phyloP scores from a whole-genome alignment of 2,797 vertebrate genomes.

The Schizopygopsis pylzovi region DNA sequence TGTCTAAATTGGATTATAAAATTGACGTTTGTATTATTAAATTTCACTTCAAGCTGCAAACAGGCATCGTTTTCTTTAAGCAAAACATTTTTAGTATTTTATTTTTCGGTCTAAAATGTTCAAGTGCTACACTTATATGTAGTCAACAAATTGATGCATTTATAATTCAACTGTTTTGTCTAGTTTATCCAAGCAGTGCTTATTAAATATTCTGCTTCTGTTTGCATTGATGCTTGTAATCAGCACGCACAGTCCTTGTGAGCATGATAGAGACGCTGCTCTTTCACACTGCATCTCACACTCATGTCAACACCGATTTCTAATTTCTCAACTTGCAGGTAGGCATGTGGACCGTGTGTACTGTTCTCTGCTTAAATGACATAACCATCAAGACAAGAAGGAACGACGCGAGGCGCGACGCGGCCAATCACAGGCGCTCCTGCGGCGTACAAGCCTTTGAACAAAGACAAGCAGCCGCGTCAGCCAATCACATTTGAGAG shows the following conservation, averaged over 20 bases:
- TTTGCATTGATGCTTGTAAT: background rate
- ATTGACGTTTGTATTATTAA: background rate
- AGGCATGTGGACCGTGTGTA: slow-evolving; percentile 25
- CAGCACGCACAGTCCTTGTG: no score
- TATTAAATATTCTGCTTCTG: background rate
- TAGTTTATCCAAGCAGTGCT: background rate
- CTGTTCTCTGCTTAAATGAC: slow-evolving; percentile 43
- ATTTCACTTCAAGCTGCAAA: background rate
- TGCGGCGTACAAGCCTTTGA: background rate
- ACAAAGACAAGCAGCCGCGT: slow-evolving; percentile 23
- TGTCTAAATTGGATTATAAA: background rate
- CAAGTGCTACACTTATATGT: background rate
- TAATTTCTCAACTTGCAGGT: slow-evolving; percentile 19
- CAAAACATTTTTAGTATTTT: background rate
- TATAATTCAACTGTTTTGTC: no score
- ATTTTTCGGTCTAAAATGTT: background rate
- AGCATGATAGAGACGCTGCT: background rate
- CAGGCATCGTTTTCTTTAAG: background rate
- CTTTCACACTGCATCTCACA: background rate
- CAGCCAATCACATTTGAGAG: slow-evolving; percentile 15
- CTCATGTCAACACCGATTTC: background rate
- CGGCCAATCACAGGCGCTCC: slow-evolving; percentile 18
- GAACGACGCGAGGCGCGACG: background rate
- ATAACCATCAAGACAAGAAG: slow-evolving; percentile 35
- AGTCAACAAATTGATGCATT: background rate